A percentile compares a stretch with the other conserved stretches of the same genome.
These are phyloP conservation scores for Hipposideros armiger DNA, from an alignment of 2,113 vertebrate species.

Conservation along the genomic window DNA sequence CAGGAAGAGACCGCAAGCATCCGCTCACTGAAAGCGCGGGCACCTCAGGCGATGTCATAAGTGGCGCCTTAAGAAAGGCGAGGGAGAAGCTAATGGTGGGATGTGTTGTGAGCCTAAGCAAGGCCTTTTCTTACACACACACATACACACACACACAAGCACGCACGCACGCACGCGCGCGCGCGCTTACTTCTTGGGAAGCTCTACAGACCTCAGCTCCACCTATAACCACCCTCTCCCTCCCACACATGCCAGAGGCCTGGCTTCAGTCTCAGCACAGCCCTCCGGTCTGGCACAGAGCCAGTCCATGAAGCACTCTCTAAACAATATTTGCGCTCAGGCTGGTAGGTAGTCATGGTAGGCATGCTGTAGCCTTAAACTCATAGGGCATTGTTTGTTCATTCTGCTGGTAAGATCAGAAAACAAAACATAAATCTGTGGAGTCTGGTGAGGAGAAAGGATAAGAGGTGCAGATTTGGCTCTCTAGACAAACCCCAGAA, in stretches of 20 bases:
- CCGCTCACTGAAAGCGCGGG: neutral
- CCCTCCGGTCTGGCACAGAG: neutral
- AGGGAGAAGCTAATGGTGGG: neutral
- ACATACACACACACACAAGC: neutral
- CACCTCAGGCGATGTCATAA: neutral
- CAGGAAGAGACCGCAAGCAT: constrained; percentile 28
- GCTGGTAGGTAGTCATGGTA: neutral
- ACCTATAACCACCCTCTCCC: neutral
- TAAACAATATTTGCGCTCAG: neutral
- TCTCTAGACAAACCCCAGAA: constrained; percentile 11
- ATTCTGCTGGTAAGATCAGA: neutral
- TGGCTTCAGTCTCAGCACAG: neutral
- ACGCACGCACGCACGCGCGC: neutral
- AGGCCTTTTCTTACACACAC: neutral
- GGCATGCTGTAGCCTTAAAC: neutral
- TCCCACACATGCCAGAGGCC: neutral
- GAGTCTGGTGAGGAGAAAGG: neutral
- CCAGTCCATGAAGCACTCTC: neutral
- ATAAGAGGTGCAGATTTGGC: neutral
- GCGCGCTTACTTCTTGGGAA: neutral
- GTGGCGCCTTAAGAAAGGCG: constrained; percentile 12
- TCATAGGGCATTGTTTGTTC: neutral
- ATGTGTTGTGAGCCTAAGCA: neutral
- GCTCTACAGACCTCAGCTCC: neutral
- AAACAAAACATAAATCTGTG: constrained; percentile 35